phyloP scores from a whole-genome alignment of 2,797 vertebrate species.

The Acrossocheilus fasciatus region DNA sequence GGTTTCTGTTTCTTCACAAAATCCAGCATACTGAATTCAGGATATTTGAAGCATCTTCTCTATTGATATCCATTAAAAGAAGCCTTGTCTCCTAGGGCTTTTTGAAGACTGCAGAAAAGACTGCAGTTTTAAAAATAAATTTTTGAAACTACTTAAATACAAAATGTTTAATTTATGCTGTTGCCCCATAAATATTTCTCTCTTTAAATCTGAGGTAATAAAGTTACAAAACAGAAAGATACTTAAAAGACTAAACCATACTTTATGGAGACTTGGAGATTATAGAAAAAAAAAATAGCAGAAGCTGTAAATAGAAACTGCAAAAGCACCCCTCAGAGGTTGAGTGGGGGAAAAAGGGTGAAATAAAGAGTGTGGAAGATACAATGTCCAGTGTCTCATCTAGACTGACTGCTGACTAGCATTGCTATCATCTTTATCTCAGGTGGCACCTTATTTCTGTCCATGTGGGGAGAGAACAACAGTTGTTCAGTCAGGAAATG shows the following conservation, averaged over 20 bases:
- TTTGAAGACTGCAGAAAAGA: not conserved
- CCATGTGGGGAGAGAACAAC: constrained; percentile 30
- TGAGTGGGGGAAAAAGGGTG: not conserved
- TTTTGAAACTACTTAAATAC: not conserved
- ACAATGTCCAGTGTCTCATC: not conserved
- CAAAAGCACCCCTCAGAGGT: not conserved
- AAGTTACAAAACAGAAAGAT: not conserved
- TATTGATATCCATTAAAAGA: not conserved
- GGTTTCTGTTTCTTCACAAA: too few relatives aligned
- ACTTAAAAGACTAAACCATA: not conserved
- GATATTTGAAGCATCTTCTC: too few relatives aligned
- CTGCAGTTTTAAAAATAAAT: too few relatives aligned
- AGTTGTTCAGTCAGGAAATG: constrained; percentile 74
- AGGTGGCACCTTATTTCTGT: constrained; percentile 47
- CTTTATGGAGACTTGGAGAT: not conserved
- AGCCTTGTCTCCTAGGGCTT: not conserved
- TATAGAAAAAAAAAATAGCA: not conserved
- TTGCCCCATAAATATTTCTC: not conserved
- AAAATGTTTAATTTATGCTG: not conserved
- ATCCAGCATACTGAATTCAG: too few relatives aligned
- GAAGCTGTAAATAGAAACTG: not conserved
- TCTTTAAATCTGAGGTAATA: not conserved
- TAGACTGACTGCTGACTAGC: not conserved
- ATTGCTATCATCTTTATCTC: constrained; percentile 36
- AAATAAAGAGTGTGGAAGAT: not conserved